Conservation (phyloP, 2,113 vertebrate species). For the Sylvia atricapilla region DNA sequence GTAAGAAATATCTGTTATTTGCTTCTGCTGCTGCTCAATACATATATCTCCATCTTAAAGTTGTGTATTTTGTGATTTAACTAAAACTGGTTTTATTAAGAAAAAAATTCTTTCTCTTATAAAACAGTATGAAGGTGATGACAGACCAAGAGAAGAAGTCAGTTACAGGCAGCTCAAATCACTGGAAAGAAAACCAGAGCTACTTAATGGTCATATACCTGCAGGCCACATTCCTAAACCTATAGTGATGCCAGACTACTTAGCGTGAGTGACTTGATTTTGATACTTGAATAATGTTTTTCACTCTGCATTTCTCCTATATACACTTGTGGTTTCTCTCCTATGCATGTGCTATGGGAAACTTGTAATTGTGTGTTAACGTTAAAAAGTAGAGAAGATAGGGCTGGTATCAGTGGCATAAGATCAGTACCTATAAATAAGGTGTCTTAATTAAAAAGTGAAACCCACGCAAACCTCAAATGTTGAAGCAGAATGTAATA, state of each 20-base stretch:
- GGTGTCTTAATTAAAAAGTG: background rate
- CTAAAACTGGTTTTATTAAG: background rate
- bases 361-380: background rate
- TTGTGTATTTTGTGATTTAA: background rate
- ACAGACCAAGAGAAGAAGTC: constrained; percentile 56
- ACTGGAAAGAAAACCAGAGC: constrained; percentile 77
- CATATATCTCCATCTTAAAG: background rate
- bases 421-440: background rate
- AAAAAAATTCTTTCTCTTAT: background rate
- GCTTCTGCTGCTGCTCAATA: background rate
- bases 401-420: background rate
- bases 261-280: constrained; percentile 82
- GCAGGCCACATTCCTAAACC: constrained; percentile 93
- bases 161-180: constrained; percentile 55
- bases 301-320: background rate
- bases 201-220: constrained; percentile 87
- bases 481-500: background rate
- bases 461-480: fast-evolving
- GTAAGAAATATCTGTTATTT: background rate
- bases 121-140: constrained; percentile 59
- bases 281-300: background rate
- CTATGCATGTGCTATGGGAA: background rate
- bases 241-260: constrained; percentile 90
- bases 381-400: background rate
- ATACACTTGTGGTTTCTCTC: background rate